Evolutionary conservation across 2,888 invertebrate genomes (phyloP).

Genomic region (Rapana venosa): DNA sequence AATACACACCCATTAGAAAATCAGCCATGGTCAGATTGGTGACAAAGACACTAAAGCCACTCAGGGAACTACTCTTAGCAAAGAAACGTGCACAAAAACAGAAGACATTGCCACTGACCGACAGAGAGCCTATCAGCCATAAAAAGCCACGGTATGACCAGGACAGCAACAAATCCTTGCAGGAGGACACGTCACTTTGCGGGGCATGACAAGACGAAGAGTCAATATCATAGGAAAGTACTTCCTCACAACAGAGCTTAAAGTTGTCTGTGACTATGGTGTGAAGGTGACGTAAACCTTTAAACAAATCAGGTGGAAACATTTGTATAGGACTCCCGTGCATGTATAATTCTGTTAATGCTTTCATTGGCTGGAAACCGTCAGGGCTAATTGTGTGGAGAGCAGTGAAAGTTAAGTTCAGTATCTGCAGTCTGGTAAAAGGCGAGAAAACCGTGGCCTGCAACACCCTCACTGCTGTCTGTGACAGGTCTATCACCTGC

Average conservation of each 20-base stretch:
- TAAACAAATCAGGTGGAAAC: neutral
- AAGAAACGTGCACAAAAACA: neutral
- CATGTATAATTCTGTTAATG: neutral
- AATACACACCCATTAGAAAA: neutral
- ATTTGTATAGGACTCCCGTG: neutral
- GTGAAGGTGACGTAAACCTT: neutral
- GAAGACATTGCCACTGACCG: neutral
- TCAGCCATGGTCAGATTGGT: neutral
- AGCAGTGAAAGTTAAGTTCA: neutral
- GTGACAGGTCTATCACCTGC: neutral
- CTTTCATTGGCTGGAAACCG: neutral
- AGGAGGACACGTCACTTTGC: neutral
- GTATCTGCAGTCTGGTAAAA: neutral
- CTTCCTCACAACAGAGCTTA: neutral
- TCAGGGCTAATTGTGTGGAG: neutral
- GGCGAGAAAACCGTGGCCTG: neutral
- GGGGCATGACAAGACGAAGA: neutral
- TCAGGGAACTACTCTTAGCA: neutral
- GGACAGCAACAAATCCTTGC: neutral
- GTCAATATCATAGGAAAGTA: neutral
- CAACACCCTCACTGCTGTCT: neutral
- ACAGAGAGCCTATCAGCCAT: neutral
- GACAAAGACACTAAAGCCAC: conserved; percentile 5
- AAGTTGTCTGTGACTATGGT: neutral
- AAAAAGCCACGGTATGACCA: neutral